Conservation (phyloP, 2,888 invertebrate genomes). For the Hemicrepidius hirtus region DNA sequence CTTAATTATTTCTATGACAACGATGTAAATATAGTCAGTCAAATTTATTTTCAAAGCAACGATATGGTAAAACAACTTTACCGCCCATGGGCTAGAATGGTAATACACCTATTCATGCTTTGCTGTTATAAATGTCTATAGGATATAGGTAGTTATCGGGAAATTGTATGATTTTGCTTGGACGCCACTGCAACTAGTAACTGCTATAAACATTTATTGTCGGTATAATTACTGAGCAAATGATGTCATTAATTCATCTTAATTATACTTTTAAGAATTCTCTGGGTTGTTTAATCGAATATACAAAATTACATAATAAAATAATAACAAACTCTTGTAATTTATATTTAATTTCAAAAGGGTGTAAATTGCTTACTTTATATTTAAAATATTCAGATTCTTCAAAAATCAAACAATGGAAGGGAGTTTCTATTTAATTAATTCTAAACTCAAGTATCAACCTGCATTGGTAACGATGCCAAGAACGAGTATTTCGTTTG, state of each 20-base stretch:
- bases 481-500: constrained; percentile 21
- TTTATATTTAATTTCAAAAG: constrained; percentile 2
- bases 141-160: too few relatives aligned
- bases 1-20: too few relatives aligned
- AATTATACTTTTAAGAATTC: constrained; percentile 32
- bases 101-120: too few relatives aligned
- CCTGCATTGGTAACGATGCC: constrained; percentile 2
- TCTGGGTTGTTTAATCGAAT: constrained; percentile 31
- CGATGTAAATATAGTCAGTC: too few relatives aligned
- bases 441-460: constrained; percentile 1
- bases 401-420: constrained; percentile 12
- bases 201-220: constrained; percentile 35
- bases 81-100: too few relatives aligned
- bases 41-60: too few relatives aligned
- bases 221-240: constrained; percentile 30
- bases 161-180: constrained; percentile 23
- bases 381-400: constrained; percentile 18
- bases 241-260: constrained; percentile 26
- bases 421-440: constrained; percentile 8
- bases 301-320: constrained; percentile 23
- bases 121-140: too few relatives aligned
- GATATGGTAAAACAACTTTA: too few relatives aligned
- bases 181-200: constrained; percentile 33
- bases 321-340: constrained; percentile 18
- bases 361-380: not conserved